These are phyloP conservation scores for Calliopsis andreniformis DNA, from an alignment of 1,140 invertebrate species.

Conservation along the genomic window DNA sequence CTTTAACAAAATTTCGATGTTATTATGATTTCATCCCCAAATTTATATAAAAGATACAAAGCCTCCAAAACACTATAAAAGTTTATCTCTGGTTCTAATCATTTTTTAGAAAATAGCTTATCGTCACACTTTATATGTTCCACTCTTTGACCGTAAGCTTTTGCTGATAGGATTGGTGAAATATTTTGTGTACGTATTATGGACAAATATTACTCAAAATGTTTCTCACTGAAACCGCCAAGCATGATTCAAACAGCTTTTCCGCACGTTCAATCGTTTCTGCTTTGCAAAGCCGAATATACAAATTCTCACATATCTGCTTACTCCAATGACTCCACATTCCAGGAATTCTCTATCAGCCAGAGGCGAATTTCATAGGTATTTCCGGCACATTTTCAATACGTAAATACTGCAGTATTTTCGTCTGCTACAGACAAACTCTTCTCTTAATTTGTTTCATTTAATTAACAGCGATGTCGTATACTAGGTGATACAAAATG, in stretches of 20 bases:
- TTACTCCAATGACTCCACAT: constrained; percentile 21
- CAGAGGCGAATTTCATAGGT: constrained; percentile 44
- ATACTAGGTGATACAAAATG: too few species aligned
- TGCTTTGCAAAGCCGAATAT: constrained; percentile 50
- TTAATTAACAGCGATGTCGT: constrained; percentile 66
- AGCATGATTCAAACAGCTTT: neutral
- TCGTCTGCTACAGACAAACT: constrained; percentile 71
- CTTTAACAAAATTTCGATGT: too few species aligned
- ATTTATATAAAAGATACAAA: too few species aligned
- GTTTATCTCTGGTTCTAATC: too few species aligned
- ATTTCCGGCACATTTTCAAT: constrained; percentile 65
- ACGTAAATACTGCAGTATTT: constrained; percentile 68
- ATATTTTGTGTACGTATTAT: too few species aligned
- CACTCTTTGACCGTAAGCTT: too few species aligned
- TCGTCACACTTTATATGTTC: too few species aligned
- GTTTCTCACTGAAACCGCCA: neutral
- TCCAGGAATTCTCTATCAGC: constrained; percentile 35
- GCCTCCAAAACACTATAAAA: too few species aligned
- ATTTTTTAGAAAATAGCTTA: too few species aligned
- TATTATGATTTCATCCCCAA: too few species aligned
- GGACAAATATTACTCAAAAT: neutral
- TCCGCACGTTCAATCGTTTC: constrained; percentile 36
- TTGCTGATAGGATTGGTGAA: too few species aligned
- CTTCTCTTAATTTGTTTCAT: constrained; percentile 77
- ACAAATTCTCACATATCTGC: constrained; percentile 31